Conservation (phyloP, 2,797 vertebrate genomes). For the Masticophis lateralis region DNA sequence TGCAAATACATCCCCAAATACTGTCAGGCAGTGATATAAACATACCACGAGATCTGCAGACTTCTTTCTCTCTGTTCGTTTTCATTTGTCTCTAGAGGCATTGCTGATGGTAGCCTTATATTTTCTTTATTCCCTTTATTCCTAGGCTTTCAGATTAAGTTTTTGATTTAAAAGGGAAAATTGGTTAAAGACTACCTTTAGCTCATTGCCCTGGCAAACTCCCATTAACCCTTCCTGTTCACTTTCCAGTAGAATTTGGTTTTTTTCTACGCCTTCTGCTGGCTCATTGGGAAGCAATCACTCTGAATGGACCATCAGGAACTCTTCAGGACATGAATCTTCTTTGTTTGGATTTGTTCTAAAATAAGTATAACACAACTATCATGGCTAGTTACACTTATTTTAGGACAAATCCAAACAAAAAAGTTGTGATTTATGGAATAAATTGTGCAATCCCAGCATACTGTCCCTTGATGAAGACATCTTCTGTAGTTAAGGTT, state of each 20-base stretch:
- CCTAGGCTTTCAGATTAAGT: background rate
- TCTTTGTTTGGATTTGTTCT: background rate
- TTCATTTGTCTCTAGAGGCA: background rate
- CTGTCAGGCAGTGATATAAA: background rate
- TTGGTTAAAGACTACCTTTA: background rate
- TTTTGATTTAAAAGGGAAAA: background rate
- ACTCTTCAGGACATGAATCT: background rate
- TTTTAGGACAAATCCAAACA: too few species aligned
- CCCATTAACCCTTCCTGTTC: background rate
- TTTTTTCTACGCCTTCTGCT: background rate
- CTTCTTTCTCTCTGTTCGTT: background rate
- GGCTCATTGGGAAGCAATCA: background rate
- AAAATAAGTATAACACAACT: background rate
- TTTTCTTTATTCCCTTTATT: background rate
- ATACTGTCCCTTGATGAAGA: background rate
- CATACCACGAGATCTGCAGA: background rate
- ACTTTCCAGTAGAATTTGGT: background rate
- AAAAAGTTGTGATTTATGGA: background rate
- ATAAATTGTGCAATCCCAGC: background rate
- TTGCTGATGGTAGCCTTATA: background rate
- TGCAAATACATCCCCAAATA: background rate
- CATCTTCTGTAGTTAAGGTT: background rate
- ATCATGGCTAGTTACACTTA: too few species aligned
- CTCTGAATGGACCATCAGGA: background rate
- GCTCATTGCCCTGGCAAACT: background rate